Percentiles rank a stretch among this genome's conserved stretches.
These are phyloP conservation scores for Procambarus clarkii DNA, from an alignment of 1,140 invertebrate species.

Conservation along the genomic window DNA sequence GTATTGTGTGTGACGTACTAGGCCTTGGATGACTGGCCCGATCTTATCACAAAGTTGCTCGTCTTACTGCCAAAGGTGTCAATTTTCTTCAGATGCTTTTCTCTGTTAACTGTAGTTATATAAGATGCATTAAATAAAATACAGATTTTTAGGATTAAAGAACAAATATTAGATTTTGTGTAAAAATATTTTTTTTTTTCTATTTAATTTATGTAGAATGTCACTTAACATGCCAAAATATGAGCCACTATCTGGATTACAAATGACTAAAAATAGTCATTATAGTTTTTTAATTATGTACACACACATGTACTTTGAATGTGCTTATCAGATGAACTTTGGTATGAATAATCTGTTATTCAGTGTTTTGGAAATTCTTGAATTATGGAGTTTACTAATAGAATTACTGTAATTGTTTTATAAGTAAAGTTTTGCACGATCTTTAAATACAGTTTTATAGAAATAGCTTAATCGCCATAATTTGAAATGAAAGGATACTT, in stretches of 20 bases:
- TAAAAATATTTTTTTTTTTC: too few relatives aligned
- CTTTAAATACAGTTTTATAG: not conserved
- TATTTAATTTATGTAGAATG: too few relatives aligned
- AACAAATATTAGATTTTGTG: too few relatives aligned
- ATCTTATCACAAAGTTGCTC: not conserved
- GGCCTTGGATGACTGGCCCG: not conserved
- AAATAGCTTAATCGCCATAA: not conserved
- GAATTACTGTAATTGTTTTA: not conserved
- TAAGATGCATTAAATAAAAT: too few relatives aligned
- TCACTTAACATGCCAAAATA: too few relatives aligned
- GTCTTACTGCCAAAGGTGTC: not conserved
- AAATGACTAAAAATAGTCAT: too few relatives aligned
- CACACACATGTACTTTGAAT: not conserved
- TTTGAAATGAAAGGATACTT: not conserved
- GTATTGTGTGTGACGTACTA: not conserved
- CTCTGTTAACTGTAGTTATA: too few relatives aligned
- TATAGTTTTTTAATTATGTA: not conserved
- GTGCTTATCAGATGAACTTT: not conserved
- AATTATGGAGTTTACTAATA: not conserved
- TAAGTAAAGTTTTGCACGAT: not conserved
- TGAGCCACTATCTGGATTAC: too few relatives aligned
- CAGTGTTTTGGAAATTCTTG: not conserved
- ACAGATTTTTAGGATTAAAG: too few relatives aligned
- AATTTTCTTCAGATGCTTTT: not conserved
- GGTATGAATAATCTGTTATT: not conserved